Percentiles rank a stretch among this genome's conserved stretches.
Conservation (phyloP, 2,113 vertebrate genomes). For the Thryonomys swinderianus region DNA sequence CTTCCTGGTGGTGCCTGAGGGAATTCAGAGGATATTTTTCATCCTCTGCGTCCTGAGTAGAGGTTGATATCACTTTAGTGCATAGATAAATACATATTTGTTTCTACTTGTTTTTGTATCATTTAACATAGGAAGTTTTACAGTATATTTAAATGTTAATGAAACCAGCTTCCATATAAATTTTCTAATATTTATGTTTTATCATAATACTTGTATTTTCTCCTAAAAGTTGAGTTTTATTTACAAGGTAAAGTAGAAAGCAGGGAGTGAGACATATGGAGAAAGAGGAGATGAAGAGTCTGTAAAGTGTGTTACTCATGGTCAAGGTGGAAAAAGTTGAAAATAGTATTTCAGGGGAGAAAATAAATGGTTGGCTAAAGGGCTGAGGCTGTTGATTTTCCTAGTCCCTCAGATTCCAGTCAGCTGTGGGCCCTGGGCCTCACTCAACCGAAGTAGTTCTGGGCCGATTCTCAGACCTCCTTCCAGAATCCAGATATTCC, state of each 20-base stretch:
- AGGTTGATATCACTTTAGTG: not conserved
- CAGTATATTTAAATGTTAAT: not conserved
- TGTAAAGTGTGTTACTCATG: not conserved
- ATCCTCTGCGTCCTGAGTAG: not conserved
- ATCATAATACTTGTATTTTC: not conserved
- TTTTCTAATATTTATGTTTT: not conserved
- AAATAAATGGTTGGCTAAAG: not conserved
- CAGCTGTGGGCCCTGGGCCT: not conserved
- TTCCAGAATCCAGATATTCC: not conserved
- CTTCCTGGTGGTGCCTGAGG: not conserved
- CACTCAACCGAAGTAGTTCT: not conserved
- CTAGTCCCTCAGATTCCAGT: not conserved
- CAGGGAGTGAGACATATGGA: rapidly evolving
- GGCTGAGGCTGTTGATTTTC: not conserved
- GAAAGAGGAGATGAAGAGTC: not conserved
- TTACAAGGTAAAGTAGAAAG: not conserved
- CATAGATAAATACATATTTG: not conserved
- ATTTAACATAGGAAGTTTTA: not conserved
- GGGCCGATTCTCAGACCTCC: not conserved
- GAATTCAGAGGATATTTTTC: not conserved
- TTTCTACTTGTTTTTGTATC: not conserved
- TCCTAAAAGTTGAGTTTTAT: not conserved
- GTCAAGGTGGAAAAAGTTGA: not conserved
- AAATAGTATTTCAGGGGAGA: not conserved
- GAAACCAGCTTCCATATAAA: not conserved